Evolutionary conservation across 2,797 vertebrate species (phyloP), one percentile per base, ranked within the genome.

Genomic region (Sebastes oblongus): DNA sequence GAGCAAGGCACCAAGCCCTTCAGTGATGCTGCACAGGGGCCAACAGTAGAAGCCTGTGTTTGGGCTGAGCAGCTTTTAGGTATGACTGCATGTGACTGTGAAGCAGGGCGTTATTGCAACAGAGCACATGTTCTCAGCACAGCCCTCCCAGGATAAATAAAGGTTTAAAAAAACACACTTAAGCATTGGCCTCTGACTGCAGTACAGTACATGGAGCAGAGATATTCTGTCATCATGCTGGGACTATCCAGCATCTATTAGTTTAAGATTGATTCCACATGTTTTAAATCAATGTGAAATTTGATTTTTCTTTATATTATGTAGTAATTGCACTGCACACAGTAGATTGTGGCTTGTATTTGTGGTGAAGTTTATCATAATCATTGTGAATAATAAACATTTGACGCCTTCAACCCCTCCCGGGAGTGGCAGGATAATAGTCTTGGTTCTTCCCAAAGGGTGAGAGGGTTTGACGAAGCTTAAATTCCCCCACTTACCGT

Each of bases 101-200:
- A 62, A 81, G 66, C 52, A 65, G 84, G 56, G 75, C 60, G 76
- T 80, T 77, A 66, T 82, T 81, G 84, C 72, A 83, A 84, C 77
- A 82, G 54, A 84, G 68, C 76, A 73, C 61, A 74, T 82, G 69
- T 80, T 87, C 78, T 50, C 55, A 71, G 78, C 64, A 66, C 34
- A 78, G 58, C 18, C 69, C 80, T 84, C 73, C 72, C 73, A 65
- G 71, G 82, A 86, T 82, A 80, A 87, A 88, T 84, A 75, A 81
- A 77, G 39, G 42, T 85, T 81, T 76, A 62, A 72, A 81, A 76
- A 78, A 70, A 80, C 55, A 71, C 75, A 76, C 69, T 84, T 67
- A 68, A 66, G 39, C 22, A 2, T 34, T 78, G 81, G 72, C 69
- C 80, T 81, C 79, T 82, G 58, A 78, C 70, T 87, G 75, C 66